These are phyloP conservation scores for Drosophila mayaguana DNA, from an alignment of 2,888 invertebrate genomes.

Conservation along the genomic window DNA sequence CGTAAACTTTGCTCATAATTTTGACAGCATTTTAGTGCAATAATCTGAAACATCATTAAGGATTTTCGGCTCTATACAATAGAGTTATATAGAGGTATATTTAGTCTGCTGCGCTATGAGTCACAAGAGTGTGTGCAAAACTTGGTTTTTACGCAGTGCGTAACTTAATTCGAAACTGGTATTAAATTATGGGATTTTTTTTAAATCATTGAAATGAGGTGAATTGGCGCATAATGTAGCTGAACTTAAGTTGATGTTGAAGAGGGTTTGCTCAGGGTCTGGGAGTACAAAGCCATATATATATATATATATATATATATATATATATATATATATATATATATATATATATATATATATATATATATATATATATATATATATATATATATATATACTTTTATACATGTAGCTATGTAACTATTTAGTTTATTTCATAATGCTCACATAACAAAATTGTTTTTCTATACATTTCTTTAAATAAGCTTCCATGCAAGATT, in stretches of 20 bases:
- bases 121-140: slow-evolving; percentile 22
- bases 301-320: no score
- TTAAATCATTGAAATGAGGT: slow-evolving; percentile 2
- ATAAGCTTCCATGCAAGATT: not conserved
- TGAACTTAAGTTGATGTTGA: not conserved
- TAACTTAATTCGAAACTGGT: slow-evolving; percentile 44
- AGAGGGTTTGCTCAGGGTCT: not conserved
- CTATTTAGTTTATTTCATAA: not conserved
- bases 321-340: no score
- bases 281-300: no score
- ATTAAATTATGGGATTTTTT: slow-evolving; percentile 37
- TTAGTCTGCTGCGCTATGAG: slow-evolving; percentile 14
- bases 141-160: slow-evolving; percentile 47
- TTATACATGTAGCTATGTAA: not conserved
- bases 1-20: slow-evolving; percentile 1
- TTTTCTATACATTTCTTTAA: not conserved
- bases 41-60: not conserved
- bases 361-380: not conserved
- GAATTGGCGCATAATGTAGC: not conserved
- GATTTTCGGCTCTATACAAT: not conserved
- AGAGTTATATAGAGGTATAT: not conserved
- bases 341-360: no score
- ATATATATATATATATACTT: not conserved
- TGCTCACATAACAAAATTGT: not conserved
- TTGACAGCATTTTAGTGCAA: slow-evolving; percentile 4